These are phyloP conservation scores for Chloroclysta siterata DNA, from an alignment of 2,888 invertebrate genomes.

Conservation along the genomic window DNA sequence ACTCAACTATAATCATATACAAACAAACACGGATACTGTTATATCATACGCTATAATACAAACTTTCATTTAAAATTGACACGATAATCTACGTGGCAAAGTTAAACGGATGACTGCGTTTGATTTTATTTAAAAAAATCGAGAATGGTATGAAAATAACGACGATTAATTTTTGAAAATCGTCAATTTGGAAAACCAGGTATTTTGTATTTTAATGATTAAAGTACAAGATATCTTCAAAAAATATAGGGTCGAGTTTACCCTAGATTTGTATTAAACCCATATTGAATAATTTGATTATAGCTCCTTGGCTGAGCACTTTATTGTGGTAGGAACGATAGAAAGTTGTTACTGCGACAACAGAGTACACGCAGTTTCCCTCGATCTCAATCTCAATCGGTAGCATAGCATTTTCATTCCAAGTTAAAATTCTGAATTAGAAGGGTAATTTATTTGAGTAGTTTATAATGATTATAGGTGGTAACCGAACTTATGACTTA, in stretches of 20 bases:
- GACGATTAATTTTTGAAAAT: background rate
- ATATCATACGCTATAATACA: slow-evolving; percentile 61
- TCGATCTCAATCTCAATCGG: slow-evolving; percentile 7
- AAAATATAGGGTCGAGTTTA: too few species aligned
- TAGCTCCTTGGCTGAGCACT: background rate
- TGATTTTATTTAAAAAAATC: background rate
- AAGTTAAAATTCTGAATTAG: slow-evolving; percentile 2
- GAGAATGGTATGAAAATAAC: too few species aligned
- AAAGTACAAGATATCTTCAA: too few species aligned
- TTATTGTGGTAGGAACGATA: slow-evolving; percentile 13
- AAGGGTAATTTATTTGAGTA: too few species aligned
- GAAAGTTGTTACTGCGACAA: slow-evolving; percentile 15
- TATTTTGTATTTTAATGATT: too few species aligned
- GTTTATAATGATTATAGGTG: too few species aligned
- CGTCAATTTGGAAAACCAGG: background rate
- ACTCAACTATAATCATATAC: slow-evolving; percentile 51
- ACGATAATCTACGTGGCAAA: slow-evolving; percentile 44
- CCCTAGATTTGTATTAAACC: too few species aligned
- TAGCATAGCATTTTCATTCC: slow-evolving; percentile 1
- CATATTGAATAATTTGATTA: too few species aligned
- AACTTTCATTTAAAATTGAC: slow-evolving; percentile 60
- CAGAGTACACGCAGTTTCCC: slow-evolving; percentile 13
- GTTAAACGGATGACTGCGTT: slow-evolving; percentile 7
- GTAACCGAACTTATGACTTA: too few species aligned
- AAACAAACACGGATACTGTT: slow-evolving; percentile 68